These are phyloP conservation scores for Saturnia japonica DNA, from an alignment of 2,888 invertebrate genomes.

Conservation along the genomic window DNA sequence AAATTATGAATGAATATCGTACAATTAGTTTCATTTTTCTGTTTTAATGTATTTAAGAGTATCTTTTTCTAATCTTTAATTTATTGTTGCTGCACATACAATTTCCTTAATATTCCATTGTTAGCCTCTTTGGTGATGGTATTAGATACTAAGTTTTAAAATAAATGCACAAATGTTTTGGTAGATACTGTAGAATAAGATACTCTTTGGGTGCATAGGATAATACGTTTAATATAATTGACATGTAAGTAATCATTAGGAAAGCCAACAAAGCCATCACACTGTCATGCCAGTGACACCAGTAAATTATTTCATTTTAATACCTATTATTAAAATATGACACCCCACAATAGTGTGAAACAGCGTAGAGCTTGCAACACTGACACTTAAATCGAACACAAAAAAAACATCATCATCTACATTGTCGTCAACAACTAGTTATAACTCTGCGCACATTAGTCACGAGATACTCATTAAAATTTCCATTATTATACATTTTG, in stretches of 20 bases:
- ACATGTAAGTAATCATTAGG: conserved; percentile 45
- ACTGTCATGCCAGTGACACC: conserved; percentile 55
- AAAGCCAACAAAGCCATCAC: conserved; percentile 51
- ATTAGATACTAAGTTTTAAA: conserved; percentile 27
- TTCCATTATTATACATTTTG: conserved; percentile 39
- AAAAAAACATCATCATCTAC: conserved; percentile 36
- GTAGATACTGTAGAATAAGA: conserved; percentile 44
- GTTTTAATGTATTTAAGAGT: conserved; percentile 53
- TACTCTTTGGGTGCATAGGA: conserved; percentile 48
- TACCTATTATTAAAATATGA: conserved; percentile 48
- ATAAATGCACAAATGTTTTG: not conserved
- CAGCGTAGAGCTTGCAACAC: conserved; percentile 75
- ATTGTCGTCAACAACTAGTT: conserved; percentile 21
- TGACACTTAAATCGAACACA: conserved; percentile 56
- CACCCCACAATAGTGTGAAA: conserved; percentile 59
- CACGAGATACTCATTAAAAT: conserved; percentile 42
- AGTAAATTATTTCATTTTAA: conserved; percentile 35
- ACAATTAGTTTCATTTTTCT: conserved; percentile 23
- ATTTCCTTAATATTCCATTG: not conserved
- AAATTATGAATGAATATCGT: conserved; percentile 19
- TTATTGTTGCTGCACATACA: not conserved
- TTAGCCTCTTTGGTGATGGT: conserved; percentile 32
- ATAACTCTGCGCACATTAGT: conserved; percentile 26
- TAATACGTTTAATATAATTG: conserved; percentile 35
- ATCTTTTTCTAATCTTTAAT: conserved; percentile 54